Evolutionary conservation across 37 sponge, comb jelly and placozoan species (phyloP), one percentile per base, ranked within the genome.

Genomic region (Chondrilla cf. caribensis): DNA sequence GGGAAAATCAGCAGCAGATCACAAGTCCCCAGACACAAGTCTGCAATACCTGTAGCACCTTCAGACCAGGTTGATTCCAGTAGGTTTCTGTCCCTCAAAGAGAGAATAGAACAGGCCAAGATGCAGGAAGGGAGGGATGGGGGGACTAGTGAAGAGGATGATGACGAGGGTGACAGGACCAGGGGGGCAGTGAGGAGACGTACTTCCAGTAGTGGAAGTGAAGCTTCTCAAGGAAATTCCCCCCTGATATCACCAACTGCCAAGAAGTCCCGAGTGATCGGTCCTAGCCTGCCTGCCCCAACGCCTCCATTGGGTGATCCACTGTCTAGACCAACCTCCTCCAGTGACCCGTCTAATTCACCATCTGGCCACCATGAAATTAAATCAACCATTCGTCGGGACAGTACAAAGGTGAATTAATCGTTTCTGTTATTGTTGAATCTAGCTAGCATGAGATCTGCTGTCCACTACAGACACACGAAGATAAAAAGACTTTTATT

Each of bases 71-170:
- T 32, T 0, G 32, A n/a, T 3, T 67, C 14, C 68, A 67, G 68
- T 4, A 33, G 4, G 28, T 28, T 33, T 29, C 4, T 29, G 2
- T 29, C 68, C 1, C 35, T 67, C 31, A 8, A 67, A 29, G 68
- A 67, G 68, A 67, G 68, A 29, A 67, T 67, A 29, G 68, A 67
- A 29, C 68, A 33, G 7, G 68, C 68, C 33, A 67, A 67, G 28
- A 26, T 33, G 31, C 33, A 29, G 17, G 35, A 33, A 18, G 31
- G 28, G 28, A n/a, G 4, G 31, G 68, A 59, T 3, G 60, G 25
- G 60, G 25, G 60, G 25, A 59, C 6, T 3, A 2, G 25, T n/a
- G 60, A 67, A 29, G 68, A 33, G 35, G 68, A 28, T n/a, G 14
- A 29, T 18, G 35, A 67, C 31, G 35, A 6, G 35, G 33, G 31